Conservation (phyloP, 2,113 vertebrate species). For the Trogon surrucura region DNA sequence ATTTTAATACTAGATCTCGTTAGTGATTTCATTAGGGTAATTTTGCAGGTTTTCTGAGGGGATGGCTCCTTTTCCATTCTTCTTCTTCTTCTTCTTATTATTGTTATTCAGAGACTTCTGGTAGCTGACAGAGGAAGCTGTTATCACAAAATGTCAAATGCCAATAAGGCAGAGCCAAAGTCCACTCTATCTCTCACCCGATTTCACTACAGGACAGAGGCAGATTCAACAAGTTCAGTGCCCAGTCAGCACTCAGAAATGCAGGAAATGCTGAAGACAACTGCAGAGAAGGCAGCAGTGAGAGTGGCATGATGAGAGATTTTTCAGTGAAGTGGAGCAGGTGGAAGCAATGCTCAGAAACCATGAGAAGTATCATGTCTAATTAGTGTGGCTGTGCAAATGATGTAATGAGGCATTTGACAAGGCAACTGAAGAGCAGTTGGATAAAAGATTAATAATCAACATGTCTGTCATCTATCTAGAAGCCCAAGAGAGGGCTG, state of each 20-base stretch:
- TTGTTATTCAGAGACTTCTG: not conserved
- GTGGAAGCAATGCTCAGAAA: not conserved
- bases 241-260: not conserved
- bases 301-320: not conserved
- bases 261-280: not conserved
- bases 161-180: not conserved
- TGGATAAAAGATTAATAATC: not conserved
- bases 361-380: not conserved
- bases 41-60: not conserved
- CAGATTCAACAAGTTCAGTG: not conserved
- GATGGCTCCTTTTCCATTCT: not conserved
- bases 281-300: not conserved
- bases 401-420: not conserved
- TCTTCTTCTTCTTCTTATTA: not conserved
- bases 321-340: not conserved
- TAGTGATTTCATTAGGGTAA: not conserved
- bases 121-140: not conserved
- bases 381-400: not conserved
- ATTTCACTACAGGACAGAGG: not conserved
- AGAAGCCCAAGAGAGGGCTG: not conserved
- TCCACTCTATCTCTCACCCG: not conserved
- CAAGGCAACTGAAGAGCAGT: not conserved
- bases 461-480: not conserved
- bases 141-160: not conserved
- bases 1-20: not conserved